phyloP scores from a whole-genome alignment of 2,113 vertebrate species.

The Cochlearius cochlearius region DNA sequence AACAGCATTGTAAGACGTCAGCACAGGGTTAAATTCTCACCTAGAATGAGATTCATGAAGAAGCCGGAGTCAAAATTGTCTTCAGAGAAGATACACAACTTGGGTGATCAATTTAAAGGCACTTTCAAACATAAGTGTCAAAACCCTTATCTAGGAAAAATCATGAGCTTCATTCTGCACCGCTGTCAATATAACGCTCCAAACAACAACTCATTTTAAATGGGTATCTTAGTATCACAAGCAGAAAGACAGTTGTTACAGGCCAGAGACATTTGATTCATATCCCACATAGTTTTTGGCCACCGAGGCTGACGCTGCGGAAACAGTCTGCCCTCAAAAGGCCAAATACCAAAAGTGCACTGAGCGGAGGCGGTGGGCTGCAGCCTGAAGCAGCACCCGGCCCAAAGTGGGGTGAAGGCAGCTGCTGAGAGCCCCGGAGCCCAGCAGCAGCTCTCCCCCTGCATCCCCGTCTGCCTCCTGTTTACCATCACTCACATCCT shows the following conservation, averaged over 20 bases:
- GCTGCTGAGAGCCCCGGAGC: background rate
- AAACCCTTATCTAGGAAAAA: background rate
- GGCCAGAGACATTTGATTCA: background rate
- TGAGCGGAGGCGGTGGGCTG: rapidly evolving
- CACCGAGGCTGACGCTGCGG: background rate
- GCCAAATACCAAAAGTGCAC: background rate
- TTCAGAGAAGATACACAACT: background rate
- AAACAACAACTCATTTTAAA: background rate
- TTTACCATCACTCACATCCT: background rate
- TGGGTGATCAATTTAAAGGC: background rate
- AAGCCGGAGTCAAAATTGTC: background rate
- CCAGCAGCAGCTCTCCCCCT: background rate
- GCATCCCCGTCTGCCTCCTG: background rate
- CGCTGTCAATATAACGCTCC: background rate
- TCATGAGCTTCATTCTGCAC: background rate
- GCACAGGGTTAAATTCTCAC: background rate
- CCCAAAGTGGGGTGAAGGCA: background rate
- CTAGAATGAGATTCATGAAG: background rate
- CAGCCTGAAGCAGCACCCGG: background rate
- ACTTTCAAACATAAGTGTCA: background rate
- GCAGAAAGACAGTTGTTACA: background rate
- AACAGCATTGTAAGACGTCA: background rate
- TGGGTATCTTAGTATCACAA: background rate
- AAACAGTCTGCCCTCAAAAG: conserved; percentile 51
- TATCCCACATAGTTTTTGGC: background rate